Percentiles rank a stretch among this genome's conserved stretches.
phyloP scores from a whole-genome alignment of 2,888 invertebrate genomes.

The Meteorus cinctellus region DNA sequence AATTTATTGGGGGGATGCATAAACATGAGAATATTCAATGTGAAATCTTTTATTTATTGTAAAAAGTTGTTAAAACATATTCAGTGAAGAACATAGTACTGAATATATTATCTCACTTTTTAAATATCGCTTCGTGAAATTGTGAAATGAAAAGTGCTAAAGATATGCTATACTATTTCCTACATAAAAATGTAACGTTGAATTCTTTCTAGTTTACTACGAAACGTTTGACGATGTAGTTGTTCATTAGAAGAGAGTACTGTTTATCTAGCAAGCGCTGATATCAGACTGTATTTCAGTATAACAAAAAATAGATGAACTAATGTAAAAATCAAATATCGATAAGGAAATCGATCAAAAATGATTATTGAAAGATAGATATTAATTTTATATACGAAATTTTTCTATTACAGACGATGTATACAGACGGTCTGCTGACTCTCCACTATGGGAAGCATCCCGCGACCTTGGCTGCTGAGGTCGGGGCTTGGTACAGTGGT shows the following conservation, averaged over 20 bases:
- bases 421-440: constrained; percentile 82
- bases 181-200: not conserved
- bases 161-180: not conserved
- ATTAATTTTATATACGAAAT: not conserved
- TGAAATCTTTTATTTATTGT: not conserved
- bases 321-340: too few species aligned
- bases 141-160: not conserved
- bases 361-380: not conserved
- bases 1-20: not conserved
- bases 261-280: too few species aligned
- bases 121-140: not conserved
- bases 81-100: not conserved
- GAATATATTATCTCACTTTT: not conserved
- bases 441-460: constrained; percentile 95
- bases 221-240: not conserved
- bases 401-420: constrained; percentile 73
- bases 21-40: not conserved
- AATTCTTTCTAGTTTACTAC: not conserved
- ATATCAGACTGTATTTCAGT: too few species aligned
- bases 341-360: too few species aligned
- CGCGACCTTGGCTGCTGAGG: constrained; percentile 93
- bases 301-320: too few species aligned
- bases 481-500: constrained; percentile 90
- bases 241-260: not conserved
- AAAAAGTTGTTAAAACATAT: not conserved